Evolutionary conservation across 2,888 invertebrate genomes (phyloP).

Genomic region (Leucozona laternaria): DNA sequence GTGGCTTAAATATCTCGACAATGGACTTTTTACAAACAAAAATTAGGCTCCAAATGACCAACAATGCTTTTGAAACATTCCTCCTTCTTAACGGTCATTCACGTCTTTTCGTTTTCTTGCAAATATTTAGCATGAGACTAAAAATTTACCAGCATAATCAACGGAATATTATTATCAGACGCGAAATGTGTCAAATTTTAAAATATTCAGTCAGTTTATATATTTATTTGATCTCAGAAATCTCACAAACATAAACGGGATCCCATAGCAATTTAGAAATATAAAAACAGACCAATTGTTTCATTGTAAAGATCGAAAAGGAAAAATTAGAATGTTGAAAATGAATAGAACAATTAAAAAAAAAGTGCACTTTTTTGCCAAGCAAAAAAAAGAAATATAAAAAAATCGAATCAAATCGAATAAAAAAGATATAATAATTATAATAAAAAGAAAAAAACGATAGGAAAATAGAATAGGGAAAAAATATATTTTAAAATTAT

Average conservation of each 20-base stretch:
- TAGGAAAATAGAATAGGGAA: background rate
- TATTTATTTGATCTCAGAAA: too few relatives aligned
- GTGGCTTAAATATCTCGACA: too few relatives aligned
- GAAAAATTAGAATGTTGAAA: background rate
- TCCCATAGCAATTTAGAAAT: too few relatives aligned
- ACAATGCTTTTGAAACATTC: background rate
- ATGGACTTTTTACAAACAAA: too few relatives aligned
- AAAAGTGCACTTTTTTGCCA: conserved; percentile 70
- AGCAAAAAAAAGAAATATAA: conserved; percentile 21
- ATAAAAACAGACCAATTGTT: background rate
- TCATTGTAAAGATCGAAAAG: conserved; percentile 14
- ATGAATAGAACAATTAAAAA: conserved; percentile 57
- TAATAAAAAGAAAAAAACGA: background rate
- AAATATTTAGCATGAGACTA: background rate
- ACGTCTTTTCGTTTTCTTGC: background rate
- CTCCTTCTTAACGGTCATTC: background rate
- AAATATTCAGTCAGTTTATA: too few relatives aligned
- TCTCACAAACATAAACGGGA: too few relatives aligned
- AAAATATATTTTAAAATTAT: background rate
- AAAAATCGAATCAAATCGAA: conserved; percentile 48
- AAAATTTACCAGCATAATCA: conserved; percentile 6
- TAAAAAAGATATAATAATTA: conserved; percentile 31
- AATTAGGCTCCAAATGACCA: too few relatives aligned
- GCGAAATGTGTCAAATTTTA: background rate
- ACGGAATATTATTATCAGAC: conserved; percentile 22